phyloP scores from a whole-genome alignment of 2,888 invertebrate species.

The Pseudoips prasinana region DNA sequence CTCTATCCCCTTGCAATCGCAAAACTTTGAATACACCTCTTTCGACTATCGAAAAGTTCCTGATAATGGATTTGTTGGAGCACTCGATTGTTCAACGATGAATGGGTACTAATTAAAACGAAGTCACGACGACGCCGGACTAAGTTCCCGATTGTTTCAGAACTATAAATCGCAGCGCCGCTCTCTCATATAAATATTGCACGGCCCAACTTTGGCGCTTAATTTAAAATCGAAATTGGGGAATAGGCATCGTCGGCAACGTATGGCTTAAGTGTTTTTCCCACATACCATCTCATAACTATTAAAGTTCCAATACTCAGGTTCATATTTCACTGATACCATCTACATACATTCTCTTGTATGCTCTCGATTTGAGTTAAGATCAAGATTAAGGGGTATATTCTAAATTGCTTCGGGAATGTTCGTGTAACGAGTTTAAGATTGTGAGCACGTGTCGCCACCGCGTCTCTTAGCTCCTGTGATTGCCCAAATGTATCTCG shows the following conservation, averaged over 20 bases:
- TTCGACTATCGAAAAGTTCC: constrained; percentile 80
- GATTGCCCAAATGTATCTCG: constrained; percentile 62
- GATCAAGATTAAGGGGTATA: constrained; percentile 61
- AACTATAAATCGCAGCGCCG: constrained; percentile 73
- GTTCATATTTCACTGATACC: constrained; percentile 37
- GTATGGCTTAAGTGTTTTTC: constrained; percentile 41
- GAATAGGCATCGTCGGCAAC: constrained; percentile 47
- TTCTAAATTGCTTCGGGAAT: constrained; percentile 65
- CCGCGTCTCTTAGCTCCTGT: constrained; percentile 46
- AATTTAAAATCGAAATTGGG: constrained; percentile 72
- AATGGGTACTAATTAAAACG: constrained; percentile 83
- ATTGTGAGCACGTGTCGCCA: constrained; percentile 68
- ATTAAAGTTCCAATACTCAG: constrained; percentile 22
- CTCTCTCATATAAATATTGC: constrained; percentile 75
- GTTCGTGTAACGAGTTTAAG: constrained; percentile 70
- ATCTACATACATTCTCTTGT: constrained; percentile 44
- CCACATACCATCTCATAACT: constrained; percentile 25
- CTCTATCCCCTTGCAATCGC: constrained; percentile 61
- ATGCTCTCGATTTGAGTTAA: constrained; percentile 45
- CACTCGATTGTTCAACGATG: constrained; percentile 79
- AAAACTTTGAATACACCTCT: constrained; percentile 76
- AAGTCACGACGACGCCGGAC: constrained; percentile 75
- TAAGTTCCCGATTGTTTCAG: constrained; percentile 74
- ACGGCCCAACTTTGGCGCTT: constrained; percentile 68
- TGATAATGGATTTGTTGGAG: constrained; percentile 79